Evolutionary conservation across 2,113 vertebrate species (phyloP).

Genomic region (Paramormyrops kingsleyae): DNA sequence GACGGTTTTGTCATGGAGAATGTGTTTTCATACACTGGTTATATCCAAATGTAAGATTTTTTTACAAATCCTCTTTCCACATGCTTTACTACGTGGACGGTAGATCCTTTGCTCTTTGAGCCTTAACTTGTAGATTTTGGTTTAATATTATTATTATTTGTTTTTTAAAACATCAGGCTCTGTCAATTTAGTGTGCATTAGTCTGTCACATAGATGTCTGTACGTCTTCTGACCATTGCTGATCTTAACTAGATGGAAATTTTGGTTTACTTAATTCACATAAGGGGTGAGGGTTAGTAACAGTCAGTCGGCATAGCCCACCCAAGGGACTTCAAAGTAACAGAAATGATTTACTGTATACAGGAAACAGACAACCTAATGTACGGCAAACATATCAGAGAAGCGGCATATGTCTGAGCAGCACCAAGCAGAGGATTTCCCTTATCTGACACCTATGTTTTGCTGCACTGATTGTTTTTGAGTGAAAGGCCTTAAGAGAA

Average conservation of each 20-base stretch:
- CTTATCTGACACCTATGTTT: neutral
- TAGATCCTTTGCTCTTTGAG: neutral
- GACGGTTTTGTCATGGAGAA: neutral
- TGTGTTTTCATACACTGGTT: constrained; percentile 3
- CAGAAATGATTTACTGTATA: neutral
- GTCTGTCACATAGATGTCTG: neutral
- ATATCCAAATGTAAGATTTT: neutral
- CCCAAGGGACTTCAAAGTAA: neutral
- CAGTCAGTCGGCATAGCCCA: neutral
- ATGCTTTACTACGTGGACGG: neutral
- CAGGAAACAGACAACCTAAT: neutral
- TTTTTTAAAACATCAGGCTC: neutral
- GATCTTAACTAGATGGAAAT: neutral
- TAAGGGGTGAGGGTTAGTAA: neutral
- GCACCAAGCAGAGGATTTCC: neutral
- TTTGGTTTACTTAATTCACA: neutral
- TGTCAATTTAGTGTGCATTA: neutral
- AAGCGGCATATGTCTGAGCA: neutral
- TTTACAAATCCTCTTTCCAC: neutral
- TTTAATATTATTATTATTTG: neutral
- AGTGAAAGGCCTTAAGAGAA: constrained; percentile 56
- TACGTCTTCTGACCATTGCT: neutral
- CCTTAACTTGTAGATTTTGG: neutral
- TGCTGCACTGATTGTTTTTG: constrained; percentile 10
- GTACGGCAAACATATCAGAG: neutral